Conservation (phyloP, 1,140 invertebrate genomes). For the Apis cerana region DNA sequence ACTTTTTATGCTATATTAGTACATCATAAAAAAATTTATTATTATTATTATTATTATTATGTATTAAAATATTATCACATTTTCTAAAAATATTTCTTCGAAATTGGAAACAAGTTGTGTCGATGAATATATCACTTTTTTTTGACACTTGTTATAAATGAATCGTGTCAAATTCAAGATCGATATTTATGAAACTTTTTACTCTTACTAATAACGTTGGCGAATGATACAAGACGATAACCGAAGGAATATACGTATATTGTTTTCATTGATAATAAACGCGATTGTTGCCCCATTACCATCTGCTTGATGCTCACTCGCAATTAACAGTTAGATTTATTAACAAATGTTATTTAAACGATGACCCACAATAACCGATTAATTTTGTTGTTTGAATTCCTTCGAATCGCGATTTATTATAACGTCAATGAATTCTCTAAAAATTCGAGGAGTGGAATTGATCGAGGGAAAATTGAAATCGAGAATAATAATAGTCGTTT, state of each 20-base stretch:
- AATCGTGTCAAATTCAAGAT: background rate
- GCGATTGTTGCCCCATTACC: constrained; percentile 4
- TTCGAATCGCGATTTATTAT: background rate
- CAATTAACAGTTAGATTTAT: background rate
- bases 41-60: no score
- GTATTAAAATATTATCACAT: background rate
- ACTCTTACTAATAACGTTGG: background rate
- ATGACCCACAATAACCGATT: background rate
- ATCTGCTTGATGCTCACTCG: constrained; percentile 17
- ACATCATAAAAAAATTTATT: no score
- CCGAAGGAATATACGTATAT: background rate
- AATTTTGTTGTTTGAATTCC: background rate
- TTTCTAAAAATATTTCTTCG: no score
- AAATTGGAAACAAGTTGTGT: no score
- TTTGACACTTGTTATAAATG: background rate
- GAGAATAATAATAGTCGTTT: background rate
- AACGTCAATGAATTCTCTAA: constrained; percentile 8
- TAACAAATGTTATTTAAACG: background rate
- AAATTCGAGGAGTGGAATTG: background rate
- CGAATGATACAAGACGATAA: constrained; percentile 27
- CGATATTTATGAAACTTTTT: background rate
- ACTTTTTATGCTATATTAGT: no score
- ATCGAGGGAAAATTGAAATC: background rate
- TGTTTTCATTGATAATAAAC: constrained; percentile 35
- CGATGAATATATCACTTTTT: no score